phyloP scores from a whole-genome alignment of 2,113 vertebrate genomes.

The Triplophysa dalaica region DNA sequence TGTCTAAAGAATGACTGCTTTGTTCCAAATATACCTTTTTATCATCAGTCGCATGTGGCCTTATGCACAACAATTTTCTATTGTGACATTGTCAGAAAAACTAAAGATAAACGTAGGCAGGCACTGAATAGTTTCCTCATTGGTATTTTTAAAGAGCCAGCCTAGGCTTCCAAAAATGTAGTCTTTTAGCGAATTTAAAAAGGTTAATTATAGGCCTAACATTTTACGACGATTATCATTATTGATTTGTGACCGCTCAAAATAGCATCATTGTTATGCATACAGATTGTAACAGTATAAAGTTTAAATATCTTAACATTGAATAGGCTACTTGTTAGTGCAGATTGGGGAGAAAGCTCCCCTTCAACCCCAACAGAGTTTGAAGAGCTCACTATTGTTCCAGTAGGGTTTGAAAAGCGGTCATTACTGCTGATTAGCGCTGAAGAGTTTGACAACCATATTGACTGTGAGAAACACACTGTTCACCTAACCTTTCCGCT shows the following conservation, averaged over 20 bases:
- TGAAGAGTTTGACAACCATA: conserved; percentile 60
- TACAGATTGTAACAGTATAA: not conserved
- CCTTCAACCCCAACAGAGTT: conserved; percentile 69
- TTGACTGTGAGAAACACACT: conserved; percentile 60
- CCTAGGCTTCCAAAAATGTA: not conserved
- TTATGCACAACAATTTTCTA: not conserved
- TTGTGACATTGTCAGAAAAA: not conserved
- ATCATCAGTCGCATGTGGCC: not conserved
- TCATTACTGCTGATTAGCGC: conserved; percentile 60
- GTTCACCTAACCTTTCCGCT: conserved; percentile 48
- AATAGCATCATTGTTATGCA: not conserved
- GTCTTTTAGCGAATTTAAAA: not conserved
- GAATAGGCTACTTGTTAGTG: conserved; percentile 47
- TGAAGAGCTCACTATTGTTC: conserved; percentile 85
- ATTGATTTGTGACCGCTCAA: not conserved
- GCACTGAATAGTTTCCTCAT: too few relatives aligned
- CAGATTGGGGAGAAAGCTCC: conserved; percentile 30
- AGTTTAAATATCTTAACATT: conserved; percentile 17
- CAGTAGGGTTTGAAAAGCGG: conserved; percentile 70
- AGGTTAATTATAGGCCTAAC: not conserved
- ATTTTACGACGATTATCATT: not conserved
- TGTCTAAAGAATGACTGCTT: too few relatives aligned
- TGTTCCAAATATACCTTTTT: not conserved
- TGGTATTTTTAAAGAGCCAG: not conserved
- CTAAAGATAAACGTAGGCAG: too few relatives aligned